Evolutionary conservation across 1,140 invertebrate species (phyloP).

Genomic region (Cydia fagiglandana): DNA sequence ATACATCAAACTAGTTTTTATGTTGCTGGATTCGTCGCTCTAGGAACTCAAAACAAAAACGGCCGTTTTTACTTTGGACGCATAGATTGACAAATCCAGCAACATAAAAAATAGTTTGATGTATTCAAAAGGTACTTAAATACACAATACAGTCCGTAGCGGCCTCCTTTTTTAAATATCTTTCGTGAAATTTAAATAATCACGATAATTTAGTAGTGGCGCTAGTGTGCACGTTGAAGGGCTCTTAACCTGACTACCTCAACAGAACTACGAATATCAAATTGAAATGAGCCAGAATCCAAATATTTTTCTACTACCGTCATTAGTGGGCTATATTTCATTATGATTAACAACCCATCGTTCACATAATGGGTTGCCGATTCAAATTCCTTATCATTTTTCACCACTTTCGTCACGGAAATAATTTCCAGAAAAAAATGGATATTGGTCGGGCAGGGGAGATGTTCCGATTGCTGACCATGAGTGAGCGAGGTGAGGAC

Average conservation of each 20-base stretch:
- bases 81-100: too few relatives aligned
- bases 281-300: background rate
- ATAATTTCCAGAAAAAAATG: background rate
- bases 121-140: too few relatives aligned
- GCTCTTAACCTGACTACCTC: background rate
- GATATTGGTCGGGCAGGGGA: background rate
- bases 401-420: background rate
- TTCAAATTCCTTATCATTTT: slow-evolving; percentile 1
- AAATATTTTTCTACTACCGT: slow-evolving; percentile 5
- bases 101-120: too few relatives aligned
- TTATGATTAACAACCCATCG: slow-evolving; percentile 33
- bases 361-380: background rate
- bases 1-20: too few relatives aligned
- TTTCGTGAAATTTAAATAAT: too few relatives aligned
- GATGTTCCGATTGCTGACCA: background rate
- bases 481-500: background rate
- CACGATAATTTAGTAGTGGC: too few relatives aligned
- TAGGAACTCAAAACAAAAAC: too few relatives aligned
- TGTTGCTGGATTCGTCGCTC: too few relatives aligned
- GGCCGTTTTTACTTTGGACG: too few relatives aligned
- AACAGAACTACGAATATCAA: background rate
- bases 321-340: slow-evolving; percentile 36
- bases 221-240: too few relatives aligned
- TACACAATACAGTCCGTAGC: too few relatives aligned
- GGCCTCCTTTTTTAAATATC: too few relatives aligned